These are phyloP conservation scores for Bemisia tabaci DNA, from an alignment of 1,140 invertebrate species.

Conservation along the genomic window DNA sequence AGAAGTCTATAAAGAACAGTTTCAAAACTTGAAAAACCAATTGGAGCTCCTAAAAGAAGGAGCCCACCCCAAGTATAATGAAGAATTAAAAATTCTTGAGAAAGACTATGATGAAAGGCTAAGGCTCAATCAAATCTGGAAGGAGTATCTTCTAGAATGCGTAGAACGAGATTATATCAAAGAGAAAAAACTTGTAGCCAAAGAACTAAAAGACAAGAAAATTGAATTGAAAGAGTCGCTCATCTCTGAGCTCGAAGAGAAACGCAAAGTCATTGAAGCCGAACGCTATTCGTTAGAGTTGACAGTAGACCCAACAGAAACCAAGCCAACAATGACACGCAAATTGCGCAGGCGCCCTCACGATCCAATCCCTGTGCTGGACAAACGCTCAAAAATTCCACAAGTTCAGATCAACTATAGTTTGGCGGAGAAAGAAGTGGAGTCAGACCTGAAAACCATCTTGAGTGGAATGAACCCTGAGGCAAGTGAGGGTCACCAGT, in stretches of 20 bases:
- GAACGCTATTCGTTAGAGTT: constrained; percentile 77
- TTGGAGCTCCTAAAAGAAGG: constrained; percentile 76
- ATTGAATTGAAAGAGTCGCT: constrained; percentile 81
- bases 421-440: constrained; percentile 78
- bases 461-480: not conserved
- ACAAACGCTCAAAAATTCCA: constrained; percentile 61
- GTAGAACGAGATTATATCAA: constrained; percentile 75
- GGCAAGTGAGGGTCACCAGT: not conserved
- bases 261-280: constrained; percentile 72
- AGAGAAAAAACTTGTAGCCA: constrained; percentile 73
- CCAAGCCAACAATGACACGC: constrained; percentile 55
- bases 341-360: constrained; percentile 84
- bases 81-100: constrained; percentile 68
- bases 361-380: constrained; percentile 75
- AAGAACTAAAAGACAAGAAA: constrained; percentile 93
- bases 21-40: constrained; percentile 77
- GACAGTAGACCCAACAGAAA: constrained; percentile 44
- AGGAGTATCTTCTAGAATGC: constrained; percentile 68
- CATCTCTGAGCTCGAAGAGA: constrained; percentile 78
- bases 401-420: constrained; percentile 69
- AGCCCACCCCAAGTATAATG: constrained; percentile 71
- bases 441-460: constrained; percentile 74
- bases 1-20: constrained; percentile 80
- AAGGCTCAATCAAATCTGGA: constrained; percentile 66
- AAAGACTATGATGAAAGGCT: constrained; percentile 62